Conservation (phyloP, 1,140 invertebrate species). For the Sweltsa coloradensis region DNA sequence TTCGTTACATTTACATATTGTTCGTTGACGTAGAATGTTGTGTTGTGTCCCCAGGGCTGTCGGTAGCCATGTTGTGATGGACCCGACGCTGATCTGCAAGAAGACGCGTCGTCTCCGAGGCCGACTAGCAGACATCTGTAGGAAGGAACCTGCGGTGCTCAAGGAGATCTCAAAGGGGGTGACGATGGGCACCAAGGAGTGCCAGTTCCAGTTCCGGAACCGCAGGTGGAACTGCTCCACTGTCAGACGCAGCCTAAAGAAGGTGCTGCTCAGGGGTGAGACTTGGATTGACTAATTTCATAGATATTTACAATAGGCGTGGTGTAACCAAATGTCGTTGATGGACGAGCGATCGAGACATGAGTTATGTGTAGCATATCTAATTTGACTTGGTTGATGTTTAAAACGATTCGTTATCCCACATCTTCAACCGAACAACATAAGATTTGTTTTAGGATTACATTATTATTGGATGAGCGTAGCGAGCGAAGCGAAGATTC, state of each 20-base stretch:
- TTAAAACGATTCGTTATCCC: too few relatives aligned
- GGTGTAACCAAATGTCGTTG: not conserved
- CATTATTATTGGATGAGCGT: too few relatives aligned
- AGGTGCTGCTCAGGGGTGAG: conserved; percentile 68
- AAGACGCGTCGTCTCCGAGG: conserved; percentile 61
- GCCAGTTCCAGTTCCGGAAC: conserved; percentile 71
- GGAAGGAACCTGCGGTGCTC: conserved; percentile 59
- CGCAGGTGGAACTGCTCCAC: conserved; percentile 77
- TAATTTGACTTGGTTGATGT: not conserved
- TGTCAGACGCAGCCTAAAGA: conserved; percentile 59
- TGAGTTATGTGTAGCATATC: not conserved
- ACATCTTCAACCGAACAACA: too few relatives aligned
- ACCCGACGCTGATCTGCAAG: conserved; percentile 75
- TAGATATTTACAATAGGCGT: not conserved
- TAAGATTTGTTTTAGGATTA: not conserved
- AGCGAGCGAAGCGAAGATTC: too few relatives aligned
- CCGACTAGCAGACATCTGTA: conserved; percentile 51
- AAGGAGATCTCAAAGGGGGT: conserved; percentile 66
- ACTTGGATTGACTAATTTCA: conserved; percentile 2
- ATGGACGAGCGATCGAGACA: too few relatives aligned
- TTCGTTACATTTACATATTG: too few relatives aligned
- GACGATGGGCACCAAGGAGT: conserved; percentile 64
- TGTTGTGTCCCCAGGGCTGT: conserved; percentile 45
- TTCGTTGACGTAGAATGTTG: too few relatives aligned
- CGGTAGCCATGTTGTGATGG: conserved; percentile 73